Conservation (phyloP, 2,797 vertebrate species). For the Tangara arthus region DNA sequence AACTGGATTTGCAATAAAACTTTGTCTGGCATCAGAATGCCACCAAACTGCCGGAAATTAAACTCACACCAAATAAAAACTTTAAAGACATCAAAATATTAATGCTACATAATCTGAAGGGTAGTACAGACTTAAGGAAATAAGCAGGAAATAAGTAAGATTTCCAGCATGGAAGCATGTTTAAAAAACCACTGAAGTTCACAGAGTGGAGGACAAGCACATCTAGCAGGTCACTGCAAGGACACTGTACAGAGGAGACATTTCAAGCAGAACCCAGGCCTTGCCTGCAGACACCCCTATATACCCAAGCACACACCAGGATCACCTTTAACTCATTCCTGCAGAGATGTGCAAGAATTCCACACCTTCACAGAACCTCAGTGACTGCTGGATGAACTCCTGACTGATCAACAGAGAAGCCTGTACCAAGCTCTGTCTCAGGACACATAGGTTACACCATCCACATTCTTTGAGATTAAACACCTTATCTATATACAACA, state of each 20-base stretch:
- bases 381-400: not conserved
- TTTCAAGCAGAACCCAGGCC: not conserved
- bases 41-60: not conserved
- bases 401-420: not conserved
- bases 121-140: not conserved
- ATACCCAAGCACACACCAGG: not conserved
- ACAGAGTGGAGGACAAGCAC: not conserved
- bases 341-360: not conserved
- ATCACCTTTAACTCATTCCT: not conserved
- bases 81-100: not conserved
- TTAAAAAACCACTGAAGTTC: rapidly evolving
- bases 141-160: not conserved
- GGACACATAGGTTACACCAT: not conserved
- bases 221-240: not conserved
- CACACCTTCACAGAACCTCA: rapidly evolving
- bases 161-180: not conserved
- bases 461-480: not conserved
- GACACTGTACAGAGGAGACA: not conserved
- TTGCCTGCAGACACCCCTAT: not conserved
- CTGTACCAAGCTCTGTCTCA: not conserved
- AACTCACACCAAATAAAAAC: not conserved
- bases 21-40: not conserved
- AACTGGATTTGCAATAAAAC: not conserved
- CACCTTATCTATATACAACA: not conserved
- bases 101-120: not conserved